Base-by-base conservation (phyloP, 1,140 invertebrate species). In the Ceratina japonica region DNA sequence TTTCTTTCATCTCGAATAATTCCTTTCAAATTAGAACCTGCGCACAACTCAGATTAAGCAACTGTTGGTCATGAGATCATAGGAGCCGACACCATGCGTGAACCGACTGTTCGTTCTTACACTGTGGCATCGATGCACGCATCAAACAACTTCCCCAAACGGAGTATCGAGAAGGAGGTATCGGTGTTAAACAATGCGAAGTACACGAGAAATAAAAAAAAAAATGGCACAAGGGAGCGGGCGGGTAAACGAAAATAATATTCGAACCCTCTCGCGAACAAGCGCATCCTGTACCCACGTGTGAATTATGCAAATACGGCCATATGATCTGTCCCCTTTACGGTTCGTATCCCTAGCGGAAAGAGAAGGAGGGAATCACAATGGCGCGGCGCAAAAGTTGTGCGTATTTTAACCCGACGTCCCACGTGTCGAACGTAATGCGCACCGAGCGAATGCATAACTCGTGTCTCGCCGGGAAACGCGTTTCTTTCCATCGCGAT, bases 221-320 rank as follows among this genome's bases (percentile, higher is more conserved):
- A n/a, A 3, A 10, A 13, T 52, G 5, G 18, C 52, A 18, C 44
- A 4, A 16, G 22, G 58, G 22, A 54, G 8, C 27, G 61, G 61
- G 31, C 13, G 58, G 51, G 15, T 59, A 73, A 64, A 65, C 61
- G 52, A 51, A 64, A 79, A 73, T 64, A 73, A 65, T 74, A 79
- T 61, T 31, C 54, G 24, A 31, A 10, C n/a, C 13, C 65, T 62
- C 63, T 75, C 59, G 63, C 81, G 58, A 77, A 63, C 61, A 18
- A 56, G n/a, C 78, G 58, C 63, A 75, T 85, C 71, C 82, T 80
- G 81, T 85, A 74, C 80, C 66, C 52, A 75, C 75, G 69, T 77
- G 83, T 85, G 76, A 86, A 82, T 86, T 86, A 86, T 82, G 80
- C 73, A 75, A 79, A 85, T 78, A 56, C 51, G 51, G 51, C n/a